phyloP scores from a whole-genome alignment of 2,888 invertebrate species.

The Tenthredo livida region DNA sequence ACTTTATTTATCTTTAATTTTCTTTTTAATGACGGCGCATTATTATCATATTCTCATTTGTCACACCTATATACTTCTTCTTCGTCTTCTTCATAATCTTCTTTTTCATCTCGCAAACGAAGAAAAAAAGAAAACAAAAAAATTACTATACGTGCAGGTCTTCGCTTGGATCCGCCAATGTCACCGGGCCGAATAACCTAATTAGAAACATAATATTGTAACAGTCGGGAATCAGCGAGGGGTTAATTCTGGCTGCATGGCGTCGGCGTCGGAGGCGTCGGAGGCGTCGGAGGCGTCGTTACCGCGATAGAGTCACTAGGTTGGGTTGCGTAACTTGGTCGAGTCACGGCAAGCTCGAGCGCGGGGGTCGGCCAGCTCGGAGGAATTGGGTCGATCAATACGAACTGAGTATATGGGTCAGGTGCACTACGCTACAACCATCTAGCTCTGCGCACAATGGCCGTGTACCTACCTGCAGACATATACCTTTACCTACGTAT shows the following conservation, averaged over 20 bases:
- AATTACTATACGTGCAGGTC: background rate
- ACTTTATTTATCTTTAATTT: background rate
- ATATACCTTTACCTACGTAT: background rate
- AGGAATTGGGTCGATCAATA: slow-evolving; percentile 77
- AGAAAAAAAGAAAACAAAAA: no score
- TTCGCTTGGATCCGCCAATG: background rate
- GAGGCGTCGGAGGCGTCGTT: background rate
- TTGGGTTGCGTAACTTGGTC: slow-evolving; percentile 63
- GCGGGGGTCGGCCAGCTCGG: slow-evolving; percentile 63
- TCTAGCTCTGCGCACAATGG: slow-evolving; percentile 48
- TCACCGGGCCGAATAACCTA: background rate
- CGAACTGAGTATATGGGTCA: slow-evolving; percentile 73
- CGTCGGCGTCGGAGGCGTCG: slow-evolving; percentile 33
- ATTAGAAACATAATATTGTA: slow-evolving; percentile 16
- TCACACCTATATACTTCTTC: background rate
- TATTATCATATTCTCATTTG: background rate
- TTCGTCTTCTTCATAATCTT: background rate
- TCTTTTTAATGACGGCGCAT: background rate
- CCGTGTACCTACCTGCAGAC: background rate
- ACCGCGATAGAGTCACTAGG: slow-evolving; percentile 68
- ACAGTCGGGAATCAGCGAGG: slow-evolving; percentile 28
- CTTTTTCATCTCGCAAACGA: background rate
- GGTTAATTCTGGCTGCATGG: slow-evolving; percentile 46
- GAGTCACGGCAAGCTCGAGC: slow-evolving; percentile 52
- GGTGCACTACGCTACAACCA: slow-evolving; percentile 67